Conservation (phyloP, 2,888 invertebrate species). For the Diplazon laetatorius region DNA sequence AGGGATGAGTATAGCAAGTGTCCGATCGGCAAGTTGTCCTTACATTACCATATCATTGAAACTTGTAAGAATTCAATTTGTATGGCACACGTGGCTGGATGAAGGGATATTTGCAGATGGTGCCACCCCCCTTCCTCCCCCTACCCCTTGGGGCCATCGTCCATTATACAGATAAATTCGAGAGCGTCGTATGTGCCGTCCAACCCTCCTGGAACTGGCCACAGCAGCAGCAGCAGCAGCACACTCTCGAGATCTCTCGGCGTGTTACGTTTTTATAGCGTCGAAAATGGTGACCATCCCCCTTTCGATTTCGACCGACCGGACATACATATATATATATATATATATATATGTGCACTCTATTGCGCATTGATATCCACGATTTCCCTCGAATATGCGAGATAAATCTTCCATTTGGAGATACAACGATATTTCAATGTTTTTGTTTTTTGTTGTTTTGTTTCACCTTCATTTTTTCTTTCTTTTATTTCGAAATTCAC, state of each 20-base stretch:
- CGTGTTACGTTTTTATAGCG: conserved; percentile 52
- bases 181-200: conserved; percentile 63
- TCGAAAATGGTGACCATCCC: conserved; percentile 44
- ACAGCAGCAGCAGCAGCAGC: conserved; percentile 8
- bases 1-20: conserved; percentile 65
- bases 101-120: conserved; percentile 74
- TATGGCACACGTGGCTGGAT: conserved; percentile 73
- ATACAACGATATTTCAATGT: conserved; percentile 7
- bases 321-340: too few species aligned
- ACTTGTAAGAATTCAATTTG: conserved; percentile 74
- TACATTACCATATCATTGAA: conserved; percentile 73
- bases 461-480: too few species aligned
- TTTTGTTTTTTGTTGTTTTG: background rate
- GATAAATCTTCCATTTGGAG: background rate
- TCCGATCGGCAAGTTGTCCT: conserved; percentile 73
- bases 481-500: background rate
- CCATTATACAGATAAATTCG: conserved; percentile 71
- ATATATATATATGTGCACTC: conserved; percentile 38
- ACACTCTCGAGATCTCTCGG: conserved; percentile 17
- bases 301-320: conserved; percentile 10
- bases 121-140: conserved; percentile 71
- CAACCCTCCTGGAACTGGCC: conserved; percentile 30
- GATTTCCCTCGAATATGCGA: conserved; percentile 41
- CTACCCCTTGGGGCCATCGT: conserved; percentile 69
- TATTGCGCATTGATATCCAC: conserved; percentile 16